Evolutionary conservation across 2,888 invertebrate genomes (phyloP).

Genomic region (Sinopyrophorus schimmeli): DNA sequence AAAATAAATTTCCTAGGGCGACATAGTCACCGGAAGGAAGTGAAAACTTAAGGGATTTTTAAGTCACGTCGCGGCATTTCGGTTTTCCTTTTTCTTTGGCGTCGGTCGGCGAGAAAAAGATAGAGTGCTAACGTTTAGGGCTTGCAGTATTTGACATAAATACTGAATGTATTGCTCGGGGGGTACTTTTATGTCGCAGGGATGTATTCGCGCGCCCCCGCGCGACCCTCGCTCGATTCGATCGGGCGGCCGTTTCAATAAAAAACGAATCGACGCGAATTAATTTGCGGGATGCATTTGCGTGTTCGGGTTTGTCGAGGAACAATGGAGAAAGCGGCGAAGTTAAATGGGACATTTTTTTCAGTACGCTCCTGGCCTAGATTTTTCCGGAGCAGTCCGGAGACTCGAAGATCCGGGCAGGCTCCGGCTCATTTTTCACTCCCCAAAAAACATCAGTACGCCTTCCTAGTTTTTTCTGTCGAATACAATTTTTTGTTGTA

Average conservation of each 20-base stretch:
- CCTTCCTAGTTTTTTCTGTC: slow-evolving; percentile 48
- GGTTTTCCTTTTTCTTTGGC: slow-evolving; percentile 9
- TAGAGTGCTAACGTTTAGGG: slow-evolving; percentile 21
- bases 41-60: slow-evolving; percentile 22
- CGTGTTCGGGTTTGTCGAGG: not conserved
- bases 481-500: slow-evolving; percentile 39
- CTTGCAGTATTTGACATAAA: slow-evolving; percentile 25
- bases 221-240: no score
- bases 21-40: slow-evolving; percentile 33
- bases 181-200: slow-evolving; percentile 25
- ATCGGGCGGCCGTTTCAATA: no score
- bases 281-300: not conserved
- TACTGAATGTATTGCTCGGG: slow-evolving; percentile 22
- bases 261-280: not conserved
- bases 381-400: slow-evolving; percentile 41
- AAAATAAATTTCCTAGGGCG: slow-evolving; percentile 29
- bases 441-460: slow-evolving; percentile 49
- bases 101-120: slow-evolving; percentile 21
- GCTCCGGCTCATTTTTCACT: slow-evolving; percentile 50
- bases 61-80: slow-evolving; percentile 22
- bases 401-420: slow-evolving; percentile 39
- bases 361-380: slow-evolving; percentile 42
- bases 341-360: slow-evolving; percentile 36
- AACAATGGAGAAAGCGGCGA: slow-evolving; percentile 18
- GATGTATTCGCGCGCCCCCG: slow-evolving; percentile 10